phyloP scores from a whole-genome alignment of 2,113 vertebrate species.

The Clarias gariepinus region DNA sequence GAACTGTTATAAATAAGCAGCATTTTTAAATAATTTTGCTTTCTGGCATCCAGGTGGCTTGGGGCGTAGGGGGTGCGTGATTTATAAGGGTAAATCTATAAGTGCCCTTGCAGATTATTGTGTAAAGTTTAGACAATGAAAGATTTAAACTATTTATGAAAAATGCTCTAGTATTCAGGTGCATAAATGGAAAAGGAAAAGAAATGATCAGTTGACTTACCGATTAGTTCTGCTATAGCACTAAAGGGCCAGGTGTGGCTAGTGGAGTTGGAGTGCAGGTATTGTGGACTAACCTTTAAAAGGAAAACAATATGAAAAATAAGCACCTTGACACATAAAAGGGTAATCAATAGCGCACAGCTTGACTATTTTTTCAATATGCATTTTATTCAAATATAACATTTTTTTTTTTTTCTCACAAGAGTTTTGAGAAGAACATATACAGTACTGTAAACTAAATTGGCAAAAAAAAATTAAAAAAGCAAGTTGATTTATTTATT shows the following conservation, averaged over 20 bases:
- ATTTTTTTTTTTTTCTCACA: background rate
- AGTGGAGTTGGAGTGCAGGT: constrained; percentile 92
- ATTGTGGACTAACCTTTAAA: constrained; percentile 87
- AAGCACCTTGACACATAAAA: constrained; percentile 9
- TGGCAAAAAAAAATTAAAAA: background rate
- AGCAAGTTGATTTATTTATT: background rate
- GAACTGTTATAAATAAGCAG: too few species aligned
- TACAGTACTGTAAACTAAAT: background rate
- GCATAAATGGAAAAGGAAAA: background rate
- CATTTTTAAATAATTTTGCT: background rate
- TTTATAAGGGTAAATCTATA: background rate
- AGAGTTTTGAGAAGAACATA: background rate
- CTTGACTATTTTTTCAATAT: background rate
- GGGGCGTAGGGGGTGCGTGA: too few species aligned
- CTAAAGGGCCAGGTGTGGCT: constrained; percentile 98
- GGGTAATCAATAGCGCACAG: background rate
- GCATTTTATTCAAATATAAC: background rate
- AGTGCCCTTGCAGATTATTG: background rate
- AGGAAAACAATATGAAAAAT: constrained; percentile 45
- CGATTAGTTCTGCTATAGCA: constrained; percentile 93
- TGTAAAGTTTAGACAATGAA: background rate
- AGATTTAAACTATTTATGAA: background rate
- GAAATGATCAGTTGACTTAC: constrained; percentile 73
- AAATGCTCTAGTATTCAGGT: background rate
- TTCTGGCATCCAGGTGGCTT: too few species aligned